Evolutionary conservation across 2,888 invertebrate genomes (phyloP), one percentile per base, ranked within the genome.

Genomic region (Callyntrura sp.): DNA sequence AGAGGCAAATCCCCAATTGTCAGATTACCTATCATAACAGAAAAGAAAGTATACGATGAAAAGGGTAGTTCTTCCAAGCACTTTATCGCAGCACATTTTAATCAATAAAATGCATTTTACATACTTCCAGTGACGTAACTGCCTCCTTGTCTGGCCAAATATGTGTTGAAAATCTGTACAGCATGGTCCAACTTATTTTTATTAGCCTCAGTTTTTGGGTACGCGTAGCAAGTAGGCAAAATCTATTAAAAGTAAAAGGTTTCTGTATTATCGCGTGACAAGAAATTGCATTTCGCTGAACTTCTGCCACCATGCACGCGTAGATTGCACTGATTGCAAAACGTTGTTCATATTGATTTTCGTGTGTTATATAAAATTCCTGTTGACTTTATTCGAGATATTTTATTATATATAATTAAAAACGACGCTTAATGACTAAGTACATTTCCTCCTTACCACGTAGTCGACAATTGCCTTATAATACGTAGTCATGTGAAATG

Each of bases 1-100:
- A 97, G 95, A 51, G 96, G 96, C 93, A 97, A 96, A 94, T 97
- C 97, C 0, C 97, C 97, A 92, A 97, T 97, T 6, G 97, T 97
- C 79, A 97, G 93, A 91, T 96, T 94, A 93, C 97, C 96, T 95
- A 62, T 9, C 2, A 43, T 68, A 25, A 0, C n/a, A 12, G 11
- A 17, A 43, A 43, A 79, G 45, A 48, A 25, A 73, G 14, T 11
- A 25, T 62, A 43, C n/a, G 12, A 84, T 60, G 62, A 51, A 25
- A 23, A 62, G 51, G 51, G n/a, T n/a, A n/a, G n/a, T n/a, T n/a
- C n/a, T n/a, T n/a, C n/a, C n/a, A n/a, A n/a, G n/a, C n/a, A n/a
- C n/a, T n/a, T n/a, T n/a, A n/a, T n/a, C n/a, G n/a, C n/a, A n/a
- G n/a, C n/a, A n/a, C n/a, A n/a, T n/a, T n/a, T n/a, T n/a, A n/a